A percentile compares a stretch with the other conserved stretches of the same genome.
Evolutionary conservation across 2,113 vertebrate genomes (phyloP).

Genomic region (Uropsilus gracilis): DNA sequence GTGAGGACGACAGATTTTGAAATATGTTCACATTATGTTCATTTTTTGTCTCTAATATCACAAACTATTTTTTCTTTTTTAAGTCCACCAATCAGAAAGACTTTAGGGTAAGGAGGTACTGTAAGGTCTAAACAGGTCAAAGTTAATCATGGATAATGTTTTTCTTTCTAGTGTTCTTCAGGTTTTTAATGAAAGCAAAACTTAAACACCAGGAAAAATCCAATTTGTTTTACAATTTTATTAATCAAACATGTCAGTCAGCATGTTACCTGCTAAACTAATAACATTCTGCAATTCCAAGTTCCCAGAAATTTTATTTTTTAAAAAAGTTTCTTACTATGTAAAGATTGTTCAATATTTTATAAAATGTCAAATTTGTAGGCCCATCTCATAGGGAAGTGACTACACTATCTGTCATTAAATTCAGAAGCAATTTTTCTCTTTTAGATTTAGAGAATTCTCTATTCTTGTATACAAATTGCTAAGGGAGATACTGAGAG

Average conservation of each 20-base stretch:
- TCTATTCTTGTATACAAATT: slow-evolving; percentile 15
- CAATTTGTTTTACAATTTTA: slow-evolving; percentile 20
- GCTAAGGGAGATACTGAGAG: not conserved
- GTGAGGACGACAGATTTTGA: not conserved
- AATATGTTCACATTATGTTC: not conserved
- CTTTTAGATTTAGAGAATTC: not conserved
- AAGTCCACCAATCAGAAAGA: slow-evolving; percentile 65
- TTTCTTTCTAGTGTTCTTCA: not conserved
- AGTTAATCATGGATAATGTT: not conserved
- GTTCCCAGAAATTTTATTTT: slow-evolving; percentile 1
- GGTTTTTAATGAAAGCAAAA: not conserved
- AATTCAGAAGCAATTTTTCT: not conserved
- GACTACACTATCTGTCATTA: not conserved
- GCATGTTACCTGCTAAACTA: slow-evolving; percentile 16
- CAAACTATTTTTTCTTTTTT: slow-evolving; percentile 48
- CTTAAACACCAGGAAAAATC: slow-evolving; percentile 47
- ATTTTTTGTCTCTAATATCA: slow-evolving; percentile 57
- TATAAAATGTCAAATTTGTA: slow-evolving; percentile 64
- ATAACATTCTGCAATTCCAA: not conserved
- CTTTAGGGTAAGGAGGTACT: slow-evolving; percentile 62
- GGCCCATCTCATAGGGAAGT: not conserved
- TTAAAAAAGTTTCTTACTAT: not conserved
- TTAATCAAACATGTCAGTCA: slow-evolving; percentile 26
- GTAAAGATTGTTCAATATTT: slow-evolving; percentile 15
- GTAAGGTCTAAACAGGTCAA: not conserved